These are phyloP conservation scores for Merluccius polli DNA, from an alignment of 2,797 vertebrate genomes.

Conservation along the genomic window DNA sequence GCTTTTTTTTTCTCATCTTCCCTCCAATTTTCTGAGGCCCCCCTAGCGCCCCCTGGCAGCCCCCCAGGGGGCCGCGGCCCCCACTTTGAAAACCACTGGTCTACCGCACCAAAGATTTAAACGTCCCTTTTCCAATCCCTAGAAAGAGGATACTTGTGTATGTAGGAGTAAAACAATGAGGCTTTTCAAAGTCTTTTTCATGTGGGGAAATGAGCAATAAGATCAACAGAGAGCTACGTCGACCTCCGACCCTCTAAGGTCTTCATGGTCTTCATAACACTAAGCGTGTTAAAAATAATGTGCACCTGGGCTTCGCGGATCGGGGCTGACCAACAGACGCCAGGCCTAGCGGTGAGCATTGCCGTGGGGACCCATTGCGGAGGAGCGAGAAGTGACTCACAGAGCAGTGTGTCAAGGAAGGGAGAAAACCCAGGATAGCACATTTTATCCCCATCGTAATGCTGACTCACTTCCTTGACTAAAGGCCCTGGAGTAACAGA, in stretches of 20 bases:
- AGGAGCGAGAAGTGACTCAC: constrained; percentile 55
- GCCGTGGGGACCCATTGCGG: constrained; percentile 45
- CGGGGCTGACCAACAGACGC: constrained; percentile 43
- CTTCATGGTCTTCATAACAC: constrained; percentile 6
- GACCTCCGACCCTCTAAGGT: background rate
- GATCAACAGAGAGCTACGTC: background rate
- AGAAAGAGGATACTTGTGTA: background rate
- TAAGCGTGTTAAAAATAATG: constrained; percentile 42
- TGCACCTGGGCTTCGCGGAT: constrained; percentile 41
- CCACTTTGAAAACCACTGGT: too few relatives aligned
- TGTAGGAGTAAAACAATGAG: background rate
- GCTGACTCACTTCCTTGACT: constrained; percentile 42
- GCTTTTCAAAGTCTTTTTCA: background rate
- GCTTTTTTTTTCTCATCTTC: too few relatives aligned
- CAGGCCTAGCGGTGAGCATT: constrained; percentile 47
- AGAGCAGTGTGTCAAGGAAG: constrained; percentile 26
- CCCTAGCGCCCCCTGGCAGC: too few relatives aligned
- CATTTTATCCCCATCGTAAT: constrained; percentile 48
- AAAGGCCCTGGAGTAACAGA: constrained; percentile 22
- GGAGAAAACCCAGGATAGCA: constrained; percentile 47
- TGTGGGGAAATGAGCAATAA: background rate
- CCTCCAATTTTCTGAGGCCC: too few relatives aligned
- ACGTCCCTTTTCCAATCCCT: background rate
- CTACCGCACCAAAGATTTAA: background rate
- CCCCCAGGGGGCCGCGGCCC: too few relatives aligned